Evolutionary conservation across 2,113 vertebrate genomes (phyloP).

Genomic region (Amphiprion ocellaris): DNA sequence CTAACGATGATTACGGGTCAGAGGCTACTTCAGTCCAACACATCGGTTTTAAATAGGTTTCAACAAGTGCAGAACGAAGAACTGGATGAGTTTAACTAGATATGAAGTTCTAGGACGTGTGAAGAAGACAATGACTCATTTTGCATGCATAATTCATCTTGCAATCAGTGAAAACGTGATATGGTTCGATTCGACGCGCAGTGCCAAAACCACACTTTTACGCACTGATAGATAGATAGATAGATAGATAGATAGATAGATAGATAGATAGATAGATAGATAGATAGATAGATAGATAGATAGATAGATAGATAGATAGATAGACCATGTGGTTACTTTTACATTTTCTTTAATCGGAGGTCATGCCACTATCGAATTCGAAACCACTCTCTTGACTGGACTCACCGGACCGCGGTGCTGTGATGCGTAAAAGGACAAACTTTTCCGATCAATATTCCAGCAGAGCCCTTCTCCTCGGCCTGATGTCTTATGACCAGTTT

Average conservation of each 20-base stretch:
- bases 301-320: not conserved
- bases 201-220: not conserved
- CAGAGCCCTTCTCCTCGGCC: not conserved
- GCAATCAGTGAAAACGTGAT: not conserved
- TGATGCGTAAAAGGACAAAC: not conserved
- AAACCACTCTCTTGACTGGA: not conserved
- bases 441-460: conserved; percentile 52
- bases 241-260: too few species aligned
- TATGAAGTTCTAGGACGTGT: not conserved
- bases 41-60: not conserved
- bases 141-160: not conserved
- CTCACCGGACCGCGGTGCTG: conserved; percentile 22
- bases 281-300: not conserved
- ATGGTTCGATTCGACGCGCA: not conserved
- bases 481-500: not conserved
- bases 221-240: too few species aligned
- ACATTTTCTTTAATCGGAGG: not conserved
- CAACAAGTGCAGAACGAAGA: not conserved
- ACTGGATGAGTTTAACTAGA: not conserved
- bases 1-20: not conserved
- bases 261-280: not conserved
- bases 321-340: not conserved
- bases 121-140: not conserved
- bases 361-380: not conserved
- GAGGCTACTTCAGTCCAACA: not conserved